These are phyloP conservation scores for Pecten maximus DNA, from an alignment of 2,888 invertebrate species.

Conservation along the genomic window DNA sequence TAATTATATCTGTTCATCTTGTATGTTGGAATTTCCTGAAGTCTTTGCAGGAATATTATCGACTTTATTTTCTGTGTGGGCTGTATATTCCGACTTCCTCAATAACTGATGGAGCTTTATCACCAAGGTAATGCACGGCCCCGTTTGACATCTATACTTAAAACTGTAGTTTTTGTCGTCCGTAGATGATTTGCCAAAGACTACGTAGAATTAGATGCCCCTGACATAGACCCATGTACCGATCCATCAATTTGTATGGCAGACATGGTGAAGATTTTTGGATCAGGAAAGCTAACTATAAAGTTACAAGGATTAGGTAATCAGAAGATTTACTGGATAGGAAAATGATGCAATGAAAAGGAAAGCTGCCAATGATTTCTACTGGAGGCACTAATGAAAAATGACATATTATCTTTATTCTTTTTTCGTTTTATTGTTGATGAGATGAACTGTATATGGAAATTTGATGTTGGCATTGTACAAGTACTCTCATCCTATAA, in stretches of 20 bases:
- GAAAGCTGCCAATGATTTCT: not conserved
- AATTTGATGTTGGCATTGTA: not conserved
- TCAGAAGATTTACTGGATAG: not conserved
- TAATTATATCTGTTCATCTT: slow-evolving; percentile 24
- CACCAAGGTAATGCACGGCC: slow-evolving; percentile 4
- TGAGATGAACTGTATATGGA: slow-evolving; percentile 25
- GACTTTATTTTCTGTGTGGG: slow-evolving; percentile 24
- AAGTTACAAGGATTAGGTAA: not conserved
- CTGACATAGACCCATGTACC: not conserved
- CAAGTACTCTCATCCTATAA: not conserved
- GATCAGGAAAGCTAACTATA: not conserved
- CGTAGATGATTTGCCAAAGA: not conserved
- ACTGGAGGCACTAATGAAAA: not conserved
- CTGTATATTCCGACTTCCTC: slow-evolving; percentile 22
- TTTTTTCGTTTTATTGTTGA: not conserved
- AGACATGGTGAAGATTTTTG: not conserved
- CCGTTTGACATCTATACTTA: slow-evolving; percentile 25
- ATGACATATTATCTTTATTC: not conserved
- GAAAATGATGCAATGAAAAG: slow-evolving; percentile 23
- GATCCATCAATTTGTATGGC: not conserved
- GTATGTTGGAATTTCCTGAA: slow-evolving; percentile 21
- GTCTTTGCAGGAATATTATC: not conserved
- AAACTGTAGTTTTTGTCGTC: not conserved
- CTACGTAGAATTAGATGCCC: not conserved
- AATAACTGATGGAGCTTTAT: slow-evolving; percentile 10